Conservation (phyloP, 2,113 vertebrate genomes). For the Microcebus griseorufus region DNA sequence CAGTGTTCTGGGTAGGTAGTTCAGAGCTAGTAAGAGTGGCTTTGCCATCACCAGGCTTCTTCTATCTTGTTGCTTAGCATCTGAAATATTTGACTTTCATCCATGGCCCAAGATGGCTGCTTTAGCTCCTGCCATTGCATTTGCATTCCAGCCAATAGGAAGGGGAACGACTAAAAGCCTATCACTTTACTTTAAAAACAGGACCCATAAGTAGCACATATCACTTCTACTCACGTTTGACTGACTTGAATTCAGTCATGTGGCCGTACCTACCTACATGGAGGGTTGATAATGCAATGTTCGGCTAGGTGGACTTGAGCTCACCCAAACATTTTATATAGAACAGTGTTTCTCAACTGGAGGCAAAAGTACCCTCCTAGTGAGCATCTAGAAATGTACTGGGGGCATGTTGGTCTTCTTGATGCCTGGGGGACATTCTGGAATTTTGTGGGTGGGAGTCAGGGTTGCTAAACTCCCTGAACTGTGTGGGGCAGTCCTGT, state of each 20-base stretch:
- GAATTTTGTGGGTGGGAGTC: neutral
- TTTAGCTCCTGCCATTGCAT: neutral
- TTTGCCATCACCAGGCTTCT: neutral
- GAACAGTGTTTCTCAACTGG: neutral
- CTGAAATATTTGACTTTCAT: neutral
- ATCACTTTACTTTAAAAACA: neutral
- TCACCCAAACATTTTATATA: neutral
- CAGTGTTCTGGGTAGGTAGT: too few species aligned
- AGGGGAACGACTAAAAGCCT: neutral
- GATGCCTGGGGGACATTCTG: neutral
- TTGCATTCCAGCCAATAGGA: neutral
- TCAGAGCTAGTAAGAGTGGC: neutral
- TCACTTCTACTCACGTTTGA: neutral
- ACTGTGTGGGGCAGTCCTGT: neutral
- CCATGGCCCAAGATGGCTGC: neutral
- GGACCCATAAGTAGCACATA: neutral
- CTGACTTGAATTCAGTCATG: neutral
- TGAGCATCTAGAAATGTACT: neutral
- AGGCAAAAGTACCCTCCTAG: neutral
- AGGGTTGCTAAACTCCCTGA: neutral
- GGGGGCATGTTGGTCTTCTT: neutral
- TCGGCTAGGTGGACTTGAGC: neutral
- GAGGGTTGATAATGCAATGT: neutral
- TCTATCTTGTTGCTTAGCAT: neutral
- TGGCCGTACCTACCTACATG: neutral